Percentiles rank a stretch among this genome's conserved stretches.
Conservation (phyloP, 2,113 vertebrate genomes). For the Salvelinus fontinalis region DNA sequence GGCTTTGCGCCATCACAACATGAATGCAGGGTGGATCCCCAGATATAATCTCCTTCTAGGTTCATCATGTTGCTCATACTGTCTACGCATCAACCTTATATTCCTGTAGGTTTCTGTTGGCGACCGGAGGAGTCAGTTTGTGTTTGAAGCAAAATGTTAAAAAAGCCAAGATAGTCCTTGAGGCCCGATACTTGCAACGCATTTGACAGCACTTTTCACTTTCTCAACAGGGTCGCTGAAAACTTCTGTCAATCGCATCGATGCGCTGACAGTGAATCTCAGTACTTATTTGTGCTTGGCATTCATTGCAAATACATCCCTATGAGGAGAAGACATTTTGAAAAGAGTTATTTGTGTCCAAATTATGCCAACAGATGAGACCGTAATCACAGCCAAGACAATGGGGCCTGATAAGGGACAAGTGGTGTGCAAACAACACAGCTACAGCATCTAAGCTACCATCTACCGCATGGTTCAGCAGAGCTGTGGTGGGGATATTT, state of each 20-base stretch:
- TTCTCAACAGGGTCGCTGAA: neutral
- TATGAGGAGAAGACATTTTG: too few species aligned
- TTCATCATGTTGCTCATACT: neutral
- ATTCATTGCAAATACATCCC: neutral
- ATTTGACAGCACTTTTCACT: neutral
- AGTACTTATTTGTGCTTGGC: neutral
- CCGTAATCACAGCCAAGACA: too few species aligned
- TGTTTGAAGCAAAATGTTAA: neutral
- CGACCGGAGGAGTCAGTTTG: neutral
- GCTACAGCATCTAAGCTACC: too few species aligned
- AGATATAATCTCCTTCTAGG: neutral
- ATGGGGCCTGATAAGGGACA: too few species aligned
- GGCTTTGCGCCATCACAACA: slow-evolving; percentile 34
- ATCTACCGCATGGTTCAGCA: too few species aligned
- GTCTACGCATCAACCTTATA: neutral
- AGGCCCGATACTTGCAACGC: neutral
- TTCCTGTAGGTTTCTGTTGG: neutral
- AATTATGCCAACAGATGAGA: too few species aligned
- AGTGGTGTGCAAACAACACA: too few species aligned
- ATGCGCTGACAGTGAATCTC: neutral
- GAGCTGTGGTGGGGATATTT: too few species aligned
- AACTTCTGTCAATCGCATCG: neutral
- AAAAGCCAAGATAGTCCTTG: neutral
- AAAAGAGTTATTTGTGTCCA: too few species aligned
- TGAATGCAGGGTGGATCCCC: slow-evolving; percentile 25